Base-by-base conservation (phyloP, 1,140 invertebrate species). In the Thereuonema tuberculata region DNA sequence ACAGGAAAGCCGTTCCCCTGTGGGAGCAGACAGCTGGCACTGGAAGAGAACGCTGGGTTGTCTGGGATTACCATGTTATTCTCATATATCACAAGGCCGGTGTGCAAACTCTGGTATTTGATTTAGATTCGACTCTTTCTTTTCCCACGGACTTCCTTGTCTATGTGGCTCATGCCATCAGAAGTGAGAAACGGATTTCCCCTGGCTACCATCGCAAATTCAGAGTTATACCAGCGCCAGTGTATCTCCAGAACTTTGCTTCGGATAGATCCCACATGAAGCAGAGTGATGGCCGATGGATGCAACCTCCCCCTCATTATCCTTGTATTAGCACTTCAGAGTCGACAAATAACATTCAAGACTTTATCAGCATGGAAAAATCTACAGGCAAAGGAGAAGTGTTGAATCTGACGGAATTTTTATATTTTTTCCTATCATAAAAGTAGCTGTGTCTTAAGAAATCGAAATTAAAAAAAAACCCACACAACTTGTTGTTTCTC, bases 1-100 rank as follows among this genome's bases (percentile, higher is more conserved):
- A n/a, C n/a, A n/a, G n/a, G n/a, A n/a, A n/a, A n/a, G n/a, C n/a
- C n/a, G n/a, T n/a, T n/a, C n/a, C n/a, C n/a, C n/a, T n/a, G n/a
- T n/a, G n/a, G n/a, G n/a, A n/a, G n/a, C n/a, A n/a, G n/a, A n/a
- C n/a, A n/a, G n/a, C n/a, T n/a, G n/a, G n/a, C n/a, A n/a, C n/a
- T n/a, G n/a, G n/a, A n/a, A n/a, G n/a, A n/a, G n/a, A n/a, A n/a
- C n/a, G n/a, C n/a, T n/a, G n/a, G n/a, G n/a, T n/a, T n/a, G n/a
- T n/a, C n/a, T n/a, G n/a, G 56, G 56, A 58, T 47, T 58, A 58
- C 27, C 56, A 58, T 24, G 56, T 58, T 43, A 21, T 58, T 27
- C 48, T 58, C 21, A 12, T 58, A 17, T 37, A 49, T 26, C 43
- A 58, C 20, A 43, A 43, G 20, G n/a, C n/a, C n/a, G 56, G 56